phyloP scores from a whole-genome alignment of 2,113 vertebrate genomes.

The Prunella himalayana region DNA sequence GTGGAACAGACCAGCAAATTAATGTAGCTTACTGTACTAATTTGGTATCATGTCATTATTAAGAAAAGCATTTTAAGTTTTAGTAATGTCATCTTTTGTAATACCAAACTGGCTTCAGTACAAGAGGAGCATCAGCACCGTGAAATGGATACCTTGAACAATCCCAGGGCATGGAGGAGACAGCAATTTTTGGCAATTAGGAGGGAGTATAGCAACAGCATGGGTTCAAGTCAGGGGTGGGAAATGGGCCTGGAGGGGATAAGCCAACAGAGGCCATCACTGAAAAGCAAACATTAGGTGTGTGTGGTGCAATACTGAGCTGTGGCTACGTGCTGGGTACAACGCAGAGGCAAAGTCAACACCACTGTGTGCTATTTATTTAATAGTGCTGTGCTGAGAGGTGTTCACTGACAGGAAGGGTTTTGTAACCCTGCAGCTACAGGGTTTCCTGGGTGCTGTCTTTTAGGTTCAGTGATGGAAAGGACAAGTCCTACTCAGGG shows the following conservation, averaged over 20 bases:
- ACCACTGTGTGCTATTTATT: background rate
- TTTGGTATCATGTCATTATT: background rate
- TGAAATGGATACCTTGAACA: background rate
- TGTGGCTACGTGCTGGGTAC: slow-evolving; percentile 3
- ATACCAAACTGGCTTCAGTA: background rate
- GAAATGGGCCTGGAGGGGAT: background rate
- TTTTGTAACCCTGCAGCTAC: background rate
- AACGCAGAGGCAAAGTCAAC: background rate
- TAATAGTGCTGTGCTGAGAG: background rate
- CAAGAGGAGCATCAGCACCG: rapidly evolving
- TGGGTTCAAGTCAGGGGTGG: background rate
- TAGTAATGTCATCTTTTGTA: background rate
- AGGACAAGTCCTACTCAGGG: background rate
- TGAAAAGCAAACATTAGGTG: slow-evolving; percentile 1
- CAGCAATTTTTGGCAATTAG: background rate
- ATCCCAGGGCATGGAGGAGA: background rate
- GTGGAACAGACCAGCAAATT: background rate
- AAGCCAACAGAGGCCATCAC: background rate
- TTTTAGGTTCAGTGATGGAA: background rate
- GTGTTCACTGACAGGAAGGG: background rate
- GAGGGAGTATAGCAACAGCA: background rate
- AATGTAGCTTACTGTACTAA: background rate
- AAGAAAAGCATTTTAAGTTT: background rate
- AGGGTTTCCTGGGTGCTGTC: background rate
- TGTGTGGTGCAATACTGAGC: background rate